phyloP scores from a whole-genome alignment of 1,140 invertebrate genomes.

The Trypoxylus dichotomus region DNA sequence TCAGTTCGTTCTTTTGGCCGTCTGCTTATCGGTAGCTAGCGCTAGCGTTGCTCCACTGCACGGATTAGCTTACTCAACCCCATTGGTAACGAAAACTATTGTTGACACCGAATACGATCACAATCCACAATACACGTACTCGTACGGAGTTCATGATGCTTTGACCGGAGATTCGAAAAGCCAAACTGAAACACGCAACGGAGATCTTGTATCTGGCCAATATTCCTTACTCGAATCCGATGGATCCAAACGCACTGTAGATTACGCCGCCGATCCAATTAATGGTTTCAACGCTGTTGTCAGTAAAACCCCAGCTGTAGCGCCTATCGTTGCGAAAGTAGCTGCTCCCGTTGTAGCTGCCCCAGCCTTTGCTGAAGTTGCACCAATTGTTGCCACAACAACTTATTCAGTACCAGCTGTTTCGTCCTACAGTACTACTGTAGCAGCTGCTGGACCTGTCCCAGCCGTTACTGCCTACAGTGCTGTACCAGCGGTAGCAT shows the following conservation, averaged over 20 bases:
- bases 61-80: neutral
- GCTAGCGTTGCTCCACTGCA: conserved; percentile 16
- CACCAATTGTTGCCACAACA: too few relatives aligned
- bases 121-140: conserved; percentile 64
- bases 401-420: neutral
- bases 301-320: conserved; percentile 25
- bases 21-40: conserved; percentile 48
- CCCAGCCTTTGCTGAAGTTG: too few relatives aligned
- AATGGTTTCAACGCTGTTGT: conserved; percentile 32
- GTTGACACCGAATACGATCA: conserved; percentile 30
- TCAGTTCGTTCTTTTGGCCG: conserved; percentile 55
- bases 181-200: conserved; percentile 63
- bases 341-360: too few relatives aligned
- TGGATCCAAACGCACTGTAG: conserved; percentile 20
- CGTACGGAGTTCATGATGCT: conserved; percentile 68
- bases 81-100: neutral
- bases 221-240: conserved; percentile 31
- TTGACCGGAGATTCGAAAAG: conserved; percentile 68
- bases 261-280: conserved; percentile 26
- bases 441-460: neutral
- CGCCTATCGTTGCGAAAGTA: neutral
- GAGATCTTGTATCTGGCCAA: conserved; percentile 58
- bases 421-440: neutral
- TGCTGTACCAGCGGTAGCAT: conserved; percentile 6
- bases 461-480: neutral